phyloP scores from a whole-genome alignment of 2,888 invertebrate species.

The Hirtodrosophila alboralis region DNA sequence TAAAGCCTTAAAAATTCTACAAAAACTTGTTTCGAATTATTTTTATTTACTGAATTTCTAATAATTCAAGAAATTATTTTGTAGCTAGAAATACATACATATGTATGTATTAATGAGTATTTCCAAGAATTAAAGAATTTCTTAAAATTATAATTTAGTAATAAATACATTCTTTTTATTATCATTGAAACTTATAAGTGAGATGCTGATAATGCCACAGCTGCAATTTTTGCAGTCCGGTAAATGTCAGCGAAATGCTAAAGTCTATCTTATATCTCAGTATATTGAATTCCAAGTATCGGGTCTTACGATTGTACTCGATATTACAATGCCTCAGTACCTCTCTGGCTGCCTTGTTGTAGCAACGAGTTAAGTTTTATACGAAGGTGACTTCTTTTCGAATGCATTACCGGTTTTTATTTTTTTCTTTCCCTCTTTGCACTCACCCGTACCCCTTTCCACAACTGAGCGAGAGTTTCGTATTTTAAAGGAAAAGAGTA shows the following conservation, averaged over 20 bases:
- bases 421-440: conserved; percentile 36
- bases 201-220: conserved; percentile 22
- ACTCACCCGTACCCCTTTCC: conserved; percentile 13
- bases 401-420: conserved; percentile 80
- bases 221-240: conserved; percentile 29
- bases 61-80: too few species aligned
- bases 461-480: conserved; percentile 25
- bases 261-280: conserved; percentile 32
- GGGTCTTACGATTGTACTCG: conserved; percentile 30
- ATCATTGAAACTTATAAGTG: neutral
- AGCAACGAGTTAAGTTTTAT: conserved; percentile 49
- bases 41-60: conserved; percentile 19
- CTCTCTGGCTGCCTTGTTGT: conserved; percentile 20
- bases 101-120: too few species aligned
- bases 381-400: conserved; percentile 79
- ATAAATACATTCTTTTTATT: too few species aligned
- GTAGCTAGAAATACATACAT: too few species aligned
- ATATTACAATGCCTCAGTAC: conserved; percentile 12
- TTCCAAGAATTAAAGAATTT: too few species aligned
- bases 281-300: conserved; percentile 1
- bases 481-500: conserved; percentile 48
- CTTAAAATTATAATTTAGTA: too few species aligned
- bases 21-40: conserved; percentile 54
- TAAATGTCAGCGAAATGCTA: conserved; percentile 42
- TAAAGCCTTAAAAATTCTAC: conserved; percentile 2